Conservation (phyloP, 2,888 invertebrate genomes). For the Antheraea assamensis region DNA sequence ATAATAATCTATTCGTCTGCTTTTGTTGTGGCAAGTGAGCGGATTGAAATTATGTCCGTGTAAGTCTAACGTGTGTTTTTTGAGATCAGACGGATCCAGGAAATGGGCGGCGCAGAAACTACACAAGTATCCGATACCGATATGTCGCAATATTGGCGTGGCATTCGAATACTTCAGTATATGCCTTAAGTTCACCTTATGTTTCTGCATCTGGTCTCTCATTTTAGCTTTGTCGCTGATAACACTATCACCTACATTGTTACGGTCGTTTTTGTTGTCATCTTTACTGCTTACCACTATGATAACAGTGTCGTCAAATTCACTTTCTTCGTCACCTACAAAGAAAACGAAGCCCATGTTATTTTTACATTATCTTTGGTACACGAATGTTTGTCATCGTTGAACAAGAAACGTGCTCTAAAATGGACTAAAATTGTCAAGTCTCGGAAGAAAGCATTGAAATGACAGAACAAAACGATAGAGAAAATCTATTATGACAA, state of each 20-base stretch:
- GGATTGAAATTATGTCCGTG: conserved; percentile 38
- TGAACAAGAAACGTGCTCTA: neutral
- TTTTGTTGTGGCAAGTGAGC: conserved; percentile 34
- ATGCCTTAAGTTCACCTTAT: conserved; percentile 46
- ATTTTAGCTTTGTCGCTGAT: conserved; percentile 20
- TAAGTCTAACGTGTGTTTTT: conserved; percentile 45
- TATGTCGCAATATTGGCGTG: conserved; percentile 51
- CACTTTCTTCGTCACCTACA: conserved; percentile 14
- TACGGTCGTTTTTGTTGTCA: neutral
- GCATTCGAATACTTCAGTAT: conserved; percentile 55
- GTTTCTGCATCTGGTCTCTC: conserved; percentile 38
- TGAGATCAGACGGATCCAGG: conserved; percentile 44
- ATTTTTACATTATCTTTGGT: neutral
- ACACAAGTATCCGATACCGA: conserved; percentile 54
- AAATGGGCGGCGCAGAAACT: conserved; percentile 48
- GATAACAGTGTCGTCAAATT: conserved; percentile 6
- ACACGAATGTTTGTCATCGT: neutral
- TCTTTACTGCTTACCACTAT: neutral
- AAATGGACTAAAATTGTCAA: neutral
- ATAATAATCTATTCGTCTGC: conserved; percentile 38
- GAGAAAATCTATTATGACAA: no score
- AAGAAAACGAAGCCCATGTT: conserved; percentile 17
- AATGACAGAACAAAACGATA: neutral
- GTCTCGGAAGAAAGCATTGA: neutral
- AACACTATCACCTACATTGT: neutral